Evolutionary conservation across 2,888 invertebrate species (phyloP), one percentile per base, ranked within the genome.

Genomic region (Drosophila meridiana): DNA sequence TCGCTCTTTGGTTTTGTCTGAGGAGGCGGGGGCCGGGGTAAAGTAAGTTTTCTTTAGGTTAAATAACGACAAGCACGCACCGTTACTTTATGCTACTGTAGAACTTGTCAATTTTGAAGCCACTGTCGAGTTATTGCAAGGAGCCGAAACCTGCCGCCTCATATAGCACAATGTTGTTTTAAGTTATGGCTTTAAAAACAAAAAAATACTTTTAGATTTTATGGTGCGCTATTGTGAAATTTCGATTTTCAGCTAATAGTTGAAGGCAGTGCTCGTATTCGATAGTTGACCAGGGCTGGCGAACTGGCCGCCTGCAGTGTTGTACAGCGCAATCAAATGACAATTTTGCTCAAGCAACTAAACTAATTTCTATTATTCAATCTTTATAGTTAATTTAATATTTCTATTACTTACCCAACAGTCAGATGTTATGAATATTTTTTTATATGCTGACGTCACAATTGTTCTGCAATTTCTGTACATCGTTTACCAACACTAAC

Each of bases 191-290:
- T 72, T 55, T 69, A 67, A 80, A 73, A 67, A 65, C 69, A 32
- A 62, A 73, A 70, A 72, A 71, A 68, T 40, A 67, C 43, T 63
- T 77, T 77, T 67, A 66, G 70, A 68, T 69, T 79, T 85, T 85
- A 70, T 72, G 75, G 56, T 84, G 76, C 82, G 73, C 76, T 78
- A 66, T 84, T 86, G 83, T 87, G 83, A 84, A 84, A 84, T 86
- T 82, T 83, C 80, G 78, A 76, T 80, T 80, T 66, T 78, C 80
- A 76, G 78, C 78, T 60, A 67, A 65, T 66, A 58, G 48, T 52
- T 61, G 66, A 57, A 56, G 53, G 26, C 65, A 62, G 50, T 48
- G 45, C 42, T 61, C 34, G 34, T 48, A 50, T 62, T 68, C 62
- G 56, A 63, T 67, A 58, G 59, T 45, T 13, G 30, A 55, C 79